Evolutionary conservation across 2,797 vertebrate genomes (phyloP).

Genomic region (Thripadectes ignobilis): DNA sequence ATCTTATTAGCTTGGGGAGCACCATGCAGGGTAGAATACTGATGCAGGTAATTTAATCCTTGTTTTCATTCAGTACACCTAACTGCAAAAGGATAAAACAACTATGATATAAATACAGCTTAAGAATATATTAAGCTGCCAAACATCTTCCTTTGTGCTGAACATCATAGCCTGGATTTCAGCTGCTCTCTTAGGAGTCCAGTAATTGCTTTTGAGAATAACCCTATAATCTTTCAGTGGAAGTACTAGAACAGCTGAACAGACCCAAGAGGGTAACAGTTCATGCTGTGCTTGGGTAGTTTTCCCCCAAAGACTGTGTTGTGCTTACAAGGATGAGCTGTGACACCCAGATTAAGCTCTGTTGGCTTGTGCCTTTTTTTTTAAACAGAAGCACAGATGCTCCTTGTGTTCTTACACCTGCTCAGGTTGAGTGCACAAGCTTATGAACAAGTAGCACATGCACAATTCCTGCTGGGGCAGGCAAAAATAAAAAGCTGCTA

Average conservation of each 20-base stretch:
- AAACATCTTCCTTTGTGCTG: background rate
- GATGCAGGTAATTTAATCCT: background rate
- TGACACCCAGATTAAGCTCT: background rate
- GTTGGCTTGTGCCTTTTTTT: background rate
- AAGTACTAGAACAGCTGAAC: background rate
- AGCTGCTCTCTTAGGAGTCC: background rate
- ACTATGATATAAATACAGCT: background rate
- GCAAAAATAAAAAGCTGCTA: background rate
- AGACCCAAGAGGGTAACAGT: background rate
- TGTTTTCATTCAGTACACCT: background rate
- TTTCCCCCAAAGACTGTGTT: background rate
- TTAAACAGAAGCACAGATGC: background rate
- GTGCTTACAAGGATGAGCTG: background rate
- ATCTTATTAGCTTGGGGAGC: background rate
- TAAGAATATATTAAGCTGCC: background rate
- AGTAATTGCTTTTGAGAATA: background rate
- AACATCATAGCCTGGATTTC: background rate
- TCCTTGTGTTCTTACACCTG: background rate
- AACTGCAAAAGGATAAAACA: background rate
- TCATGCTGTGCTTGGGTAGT: background rate
- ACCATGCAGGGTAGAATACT: background rate
- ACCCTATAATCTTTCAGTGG: background rate
- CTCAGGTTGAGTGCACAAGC: background rate
- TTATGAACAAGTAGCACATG: background rate
- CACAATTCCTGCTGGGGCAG: background rate